A percentile compares a stretch with the other conserved stretches of the same genome.
phyloP scores from a whole-genome alignment of 1,140 invertebrate species.

The Geopemphigus sp. region DNA sequence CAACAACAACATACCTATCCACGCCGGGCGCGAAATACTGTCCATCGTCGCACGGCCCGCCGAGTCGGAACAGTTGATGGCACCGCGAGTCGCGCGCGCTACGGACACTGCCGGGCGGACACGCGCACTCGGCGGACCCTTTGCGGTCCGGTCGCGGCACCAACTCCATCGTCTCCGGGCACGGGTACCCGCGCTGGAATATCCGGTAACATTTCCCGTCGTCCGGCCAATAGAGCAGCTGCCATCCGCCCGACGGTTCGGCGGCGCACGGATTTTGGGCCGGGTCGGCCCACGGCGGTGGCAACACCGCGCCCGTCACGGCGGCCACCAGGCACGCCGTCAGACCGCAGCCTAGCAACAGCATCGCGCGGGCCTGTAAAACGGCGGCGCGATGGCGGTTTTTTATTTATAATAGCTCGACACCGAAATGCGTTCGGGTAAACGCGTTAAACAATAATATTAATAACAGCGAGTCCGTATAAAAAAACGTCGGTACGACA shows the following conservation, averaged over 20 bases:
- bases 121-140: constrained; percentile 71
- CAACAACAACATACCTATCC: constrained; percentile 53
- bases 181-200: constrained; percentile 73
- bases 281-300: constrained; percentile 80
- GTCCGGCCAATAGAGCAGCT: constrained; percentile 76
- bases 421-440: no score
- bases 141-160: constrained; percentile 61
- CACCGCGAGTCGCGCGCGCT: constrained; percentile 61
- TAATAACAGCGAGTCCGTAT: no score
- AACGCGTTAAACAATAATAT: no score
- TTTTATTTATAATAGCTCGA: no score
- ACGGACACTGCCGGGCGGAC: constrained; percentile 73
- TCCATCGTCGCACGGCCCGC: constrained; percentile 66
- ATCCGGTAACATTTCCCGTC: constrained; percentile 83
- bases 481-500: no score
- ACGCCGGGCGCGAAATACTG: constrained; percentile 69
- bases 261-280: constrained; percentile 74
- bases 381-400: no score
- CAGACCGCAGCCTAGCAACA: constrained; percentile 10
- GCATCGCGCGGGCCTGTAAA: background rate
- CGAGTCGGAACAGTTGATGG: constrained; percentile 64
- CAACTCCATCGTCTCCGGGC: constrained; percentile 78
- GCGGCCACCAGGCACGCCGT: constrained; percentile 34
- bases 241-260: constrained; percentile 73
- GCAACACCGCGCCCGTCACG: constrained; percentile 61